phyloP scores from a whole-genome alignment of 2,113 vertebrate species.

The Zosterops lateralis region DNA sequence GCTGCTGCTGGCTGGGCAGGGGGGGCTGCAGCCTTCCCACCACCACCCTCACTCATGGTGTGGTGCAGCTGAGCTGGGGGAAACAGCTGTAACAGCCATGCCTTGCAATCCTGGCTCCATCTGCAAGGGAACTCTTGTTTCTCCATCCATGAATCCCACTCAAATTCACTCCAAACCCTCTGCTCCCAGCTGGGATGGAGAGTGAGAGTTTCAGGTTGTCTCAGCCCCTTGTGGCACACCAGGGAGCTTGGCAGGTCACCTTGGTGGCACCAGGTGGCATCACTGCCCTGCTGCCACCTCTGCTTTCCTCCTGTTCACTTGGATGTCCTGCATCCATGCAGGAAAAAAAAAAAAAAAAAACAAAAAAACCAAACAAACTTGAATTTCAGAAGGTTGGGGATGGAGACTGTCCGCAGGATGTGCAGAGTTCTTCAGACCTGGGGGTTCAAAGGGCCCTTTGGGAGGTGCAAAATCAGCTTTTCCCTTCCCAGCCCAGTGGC shows the following conservation, averaged over 20 bases:
- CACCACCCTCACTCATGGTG: accelerated
- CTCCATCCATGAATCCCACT: accelerated
- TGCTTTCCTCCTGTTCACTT: neutral
- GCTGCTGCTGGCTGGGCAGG: neutral
- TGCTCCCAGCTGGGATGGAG: neutral
- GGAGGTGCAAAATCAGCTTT: neutral
- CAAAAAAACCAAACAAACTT: neutral
- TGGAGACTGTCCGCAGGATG: neutral
- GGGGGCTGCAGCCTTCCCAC: neutral
- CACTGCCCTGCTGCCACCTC: neutral
- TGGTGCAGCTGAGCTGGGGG: neutral
- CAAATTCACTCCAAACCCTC: accelerated
- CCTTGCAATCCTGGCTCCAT: neutral
- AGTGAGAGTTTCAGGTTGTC: accelerated
- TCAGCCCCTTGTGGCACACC: accelerated
- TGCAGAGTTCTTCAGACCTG: neutral
- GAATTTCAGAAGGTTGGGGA: neutral
- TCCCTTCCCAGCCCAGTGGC: neutral
- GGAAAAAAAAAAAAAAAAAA: too few relatives aligned
- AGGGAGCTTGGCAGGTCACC: neutral
- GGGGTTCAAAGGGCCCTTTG: neutral
- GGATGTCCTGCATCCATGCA: neutral
- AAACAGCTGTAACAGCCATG: neutral
- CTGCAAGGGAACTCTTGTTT: neutral
- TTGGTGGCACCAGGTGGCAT: neutral